phyloP scores from a whole-genome alignment of 2,113 vertebrate genomes.

The Carlito syrichta region DNA sequence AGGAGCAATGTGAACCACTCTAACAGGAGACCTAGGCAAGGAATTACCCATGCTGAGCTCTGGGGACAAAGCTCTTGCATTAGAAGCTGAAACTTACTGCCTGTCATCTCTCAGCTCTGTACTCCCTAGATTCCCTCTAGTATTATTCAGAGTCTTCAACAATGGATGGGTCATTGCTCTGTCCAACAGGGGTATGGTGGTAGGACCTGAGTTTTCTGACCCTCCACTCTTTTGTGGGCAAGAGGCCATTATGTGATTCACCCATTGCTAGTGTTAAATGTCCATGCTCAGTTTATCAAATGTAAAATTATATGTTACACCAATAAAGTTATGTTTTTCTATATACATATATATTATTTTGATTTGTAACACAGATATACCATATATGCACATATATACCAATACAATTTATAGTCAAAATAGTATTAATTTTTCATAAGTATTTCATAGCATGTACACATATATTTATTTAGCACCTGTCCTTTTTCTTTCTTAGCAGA shows the following conservation, averaged over 20 bases:
- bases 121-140: rapidly evolving
- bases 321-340: not conserved
- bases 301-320: not conserved
- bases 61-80: not conserved
- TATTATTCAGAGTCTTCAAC: not conserved
- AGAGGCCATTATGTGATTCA: not conserved
- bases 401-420: not conserved
- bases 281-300: not conserved
- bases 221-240: not conserved
- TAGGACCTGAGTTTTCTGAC: not conserved
- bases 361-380: not conserved
- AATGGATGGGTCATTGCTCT: not conserved
- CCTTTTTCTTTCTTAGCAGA: not conserved
- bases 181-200: not conserved
- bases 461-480: not conserved
- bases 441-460: not conserved
- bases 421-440: not conserved
- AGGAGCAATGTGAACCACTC: not conserved
- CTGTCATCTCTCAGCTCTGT: not conserved
- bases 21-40: not conserved
- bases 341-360: not conserved
- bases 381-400: not conserved
- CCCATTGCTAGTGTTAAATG: not conserved
- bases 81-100: too few relatives aligned
- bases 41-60: too few relatives aligned